These are phyloP conservation scores for Arenicola marina DNA, from an alignment of 2,888 invertebrate genomes.

Conservation along the genomic window DNA sequence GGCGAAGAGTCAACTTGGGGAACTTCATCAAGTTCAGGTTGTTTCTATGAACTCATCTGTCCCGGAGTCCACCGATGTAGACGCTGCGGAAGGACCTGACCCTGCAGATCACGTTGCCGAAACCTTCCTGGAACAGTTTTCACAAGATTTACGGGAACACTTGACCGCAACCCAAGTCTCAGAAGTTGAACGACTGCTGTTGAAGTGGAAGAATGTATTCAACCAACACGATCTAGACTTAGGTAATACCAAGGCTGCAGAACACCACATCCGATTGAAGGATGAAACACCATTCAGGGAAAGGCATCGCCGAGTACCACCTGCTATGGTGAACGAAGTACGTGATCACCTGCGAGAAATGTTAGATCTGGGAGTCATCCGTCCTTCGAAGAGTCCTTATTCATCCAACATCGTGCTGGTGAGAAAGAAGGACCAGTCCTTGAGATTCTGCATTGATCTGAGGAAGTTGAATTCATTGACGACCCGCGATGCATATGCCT, in stretches of 20 bases:
- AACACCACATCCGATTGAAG: not conserved
- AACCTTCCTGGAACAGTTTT: too few relatives aligned
- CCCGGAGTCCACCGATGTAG: too few relatives aligned
- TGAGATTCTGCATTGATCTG: not conserved
- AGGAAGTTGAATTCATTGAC: not conserved
- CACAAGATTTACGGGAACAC: too few relatives aligned
- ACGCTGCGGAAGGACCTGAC: too few relatives aligned
- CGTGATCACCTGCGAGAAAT: not conserved
- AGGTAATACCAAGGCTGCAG: not conserved
- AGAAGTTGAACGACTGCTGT: not conserved
- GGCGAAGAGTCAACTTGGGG: too few relatives aligned
- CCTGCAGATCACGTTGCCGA: too few relatives aligned
- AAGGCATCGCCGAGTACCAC: not conserved
- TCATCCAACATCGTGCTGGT: constrained; percentile 1
- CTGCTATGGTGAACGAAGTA: not conserved
- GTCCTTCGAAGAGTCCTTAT: not conserved
- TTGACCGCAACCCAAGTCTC: too few relatives aligned
- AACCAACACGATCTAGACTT: not conserved
- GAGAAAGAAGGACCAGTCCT: not conserved
- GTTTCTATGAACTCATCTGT: too few relatives aligned
- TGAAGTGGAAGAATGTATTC: not conserved
- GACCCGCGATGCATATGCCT: not conserved
- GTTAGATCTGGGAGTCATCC: not conserved
- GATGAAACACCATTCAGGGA: not conserved
- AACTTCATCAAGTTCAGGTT: too few relatives aligned